These are phyloP conservation scores for Mormyrops boulengeri DNA, from an alignment of 2,797 vertebrate genomes.

Conservation along the genomic window DNA sequence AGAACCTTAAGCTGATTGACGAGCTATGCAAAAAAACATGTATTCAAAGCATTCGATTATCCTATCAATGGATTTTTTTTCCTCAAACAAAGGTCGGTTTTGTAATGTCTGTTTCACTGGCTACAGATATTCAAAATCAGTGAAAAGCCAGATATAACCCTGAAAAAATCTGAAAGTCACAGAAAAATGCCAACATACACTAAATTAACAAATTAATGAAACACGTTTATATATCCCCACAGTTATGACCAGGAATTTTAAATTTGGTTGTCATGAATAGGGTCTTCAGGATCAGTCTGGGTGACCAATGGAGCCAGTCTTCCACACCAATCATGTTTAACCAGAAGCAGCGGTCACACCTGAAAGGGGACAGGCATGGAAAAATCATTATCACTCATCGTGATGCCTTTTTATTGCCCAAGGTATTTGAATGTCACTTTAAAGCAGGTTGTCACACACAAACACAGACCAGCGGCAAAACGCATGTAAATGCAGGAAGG, in stretches of 20 bases:
- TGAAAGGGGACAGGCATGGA: not conserved
- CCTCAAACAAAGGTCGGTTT: not conserved
- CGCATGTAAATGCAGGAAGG: not conserved
- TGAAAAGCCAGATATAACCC: not conserved
- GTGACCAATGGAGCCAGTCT: not conserved
- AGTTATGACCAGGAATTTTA: not conserved
- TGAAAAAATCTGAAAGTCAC: not conserved
- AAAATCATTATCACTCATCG: not conserved
- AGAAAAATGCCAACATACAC: not conserved
- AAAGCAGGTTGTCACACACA: not conserved
- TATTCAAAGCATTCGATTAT: not conserved
- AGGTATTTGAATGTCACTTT: not conserved
- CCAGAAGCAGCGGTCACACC: not conserved
- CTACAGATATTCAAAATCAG: not conserved
- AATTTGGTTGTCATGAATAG: not conserved
- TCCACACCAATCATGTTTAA: not conserved
- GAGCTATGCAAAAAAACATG: not conserved
- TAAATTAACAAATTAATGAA: no score
- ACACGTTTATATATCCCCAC: not conserved
- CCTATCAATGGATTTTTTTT: not conserved
- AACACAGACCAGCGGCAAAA: slow-evolving; percentile 5
- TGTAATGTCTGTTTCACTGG: not conserved
- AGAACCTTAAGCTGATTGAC: not conserved
- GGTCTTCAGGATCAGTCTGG: not conserved
- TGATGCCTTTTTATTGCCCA: not conserved